Base-by-base conservation (phyloP, 2,797 vertebrate genomes). In the Poeciliopsis infans region DNA sequence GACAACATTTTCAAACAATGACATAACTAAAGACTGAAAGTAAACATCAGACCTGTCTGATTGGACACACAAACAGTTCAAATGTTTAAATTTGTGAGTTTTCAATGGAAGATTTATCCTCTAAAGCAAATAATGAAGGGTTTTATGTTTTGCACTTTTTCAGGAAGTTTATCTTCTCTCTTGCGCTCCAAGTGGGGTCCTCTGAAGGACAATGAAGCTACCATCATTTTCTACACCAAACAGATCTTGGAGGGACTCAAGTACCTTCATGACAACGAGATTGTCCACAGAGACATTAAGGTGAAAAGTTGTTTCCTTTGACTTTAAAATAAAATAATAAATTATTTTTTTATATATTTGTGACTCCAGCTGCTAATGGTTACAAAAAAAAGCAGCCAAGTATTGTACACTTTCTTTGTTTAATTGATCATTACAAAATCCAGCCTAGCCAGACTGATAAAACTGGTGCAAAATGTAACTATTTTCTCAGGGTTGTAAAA, bases 211-310 rank as follows among this genome's bases (percentile, higher is more conserved):
- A 98, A 98, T 0, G 97, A 98, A 73, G 89, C 97, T 83, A 98
- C 97, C 75, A 94, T 98, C 84, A 89, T 96, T 76, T 98, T 97
- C 95, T 98, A 98, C 94, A 98, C 97, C 78, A 97, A 96, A 61
- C 97, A 98, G 94, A 97, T 98, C 90, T 95, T 98, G 0, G 95
- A 97, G 31, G 97, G 97, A 3, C 96, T 98, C 45, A 92, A 94
- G 86, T 98, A 98, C 87, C 96, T 98, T 64, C 97, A 98, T 0
- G 97, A 98, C 75, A 97, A 98, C 82, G 96, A 96, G 90, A 98
- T 98, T 0, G 97, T 98, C 71, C 97, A 98, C 90, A 92, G 97
- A 41, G 97, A 98, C 90, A 98, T 98, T 75, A 98, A 98, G 96
- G 97, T 97, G 74, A 93, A 77, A 20, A 46, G 68, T 45, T 13